Conservation (phyloP, 2,888 invertebrate species). For the Thymelicus lineola region DNA sequence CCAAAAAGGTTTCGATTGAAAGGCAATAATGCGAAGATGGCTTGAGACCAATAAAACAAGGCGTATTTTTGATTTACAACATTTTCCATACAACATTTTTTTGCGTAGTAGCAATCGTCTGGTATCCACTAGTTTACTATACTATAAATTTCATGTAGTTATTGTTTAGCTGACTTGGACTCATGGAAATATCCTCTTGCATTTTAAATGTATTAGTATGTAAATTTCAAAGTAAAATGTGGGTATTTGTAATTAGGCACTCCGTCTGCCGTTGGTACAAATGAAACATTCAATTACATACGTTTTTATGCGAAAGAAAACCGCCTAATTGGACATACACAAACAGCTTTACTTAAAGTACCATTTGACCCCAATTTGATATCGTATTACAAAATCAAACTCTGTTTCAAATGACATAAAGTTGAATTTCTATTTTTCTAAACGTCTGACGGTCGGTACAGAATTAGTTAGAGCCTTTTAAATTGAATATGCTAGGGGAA, state of each 20-base stretch:
- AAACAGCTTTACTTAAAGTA: slow-evolving; percentile 40
- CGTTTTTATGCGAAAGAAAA: neutral
- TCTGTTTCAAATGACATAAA: neutral
- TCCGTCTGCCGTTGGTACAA: neutral
- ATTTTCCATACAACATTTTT: no score
- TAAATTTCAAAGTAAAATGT: neutral
- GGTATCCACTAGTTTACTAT: no score
- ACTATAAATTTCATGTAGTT: no score
- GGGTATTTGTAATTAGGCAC: neutral
- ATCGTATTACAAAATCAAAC: neutral
- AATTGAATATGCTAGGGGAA: slow-evolving; percentile 29
- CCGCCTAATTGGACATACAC: slow-evolving; percentile 42
- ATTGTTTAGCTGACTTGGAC: no score
- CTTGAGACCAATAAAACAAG: no score
- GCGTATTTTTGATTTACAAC: no score
- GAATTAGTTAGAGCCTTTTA: slow-evolving; percentile 18
- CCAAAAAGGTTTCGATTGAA: no score
- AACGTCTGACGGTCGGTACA: slow-evolving; percentile 9
- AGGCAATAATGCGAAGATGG: no score
- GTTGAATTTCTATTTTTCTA: neutral
- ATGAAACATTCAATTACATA: neutral
- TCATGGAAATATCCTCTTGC: no score
- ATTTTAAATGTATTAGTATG: neutral
- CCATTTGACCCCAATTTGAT: slow-evolving; percentile 39
- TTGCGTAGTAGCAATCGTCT: no score